phyloP scores from a whole-genome alignment of 1,140 invertebrate species.

The Nixonia krombeini region DNA sequence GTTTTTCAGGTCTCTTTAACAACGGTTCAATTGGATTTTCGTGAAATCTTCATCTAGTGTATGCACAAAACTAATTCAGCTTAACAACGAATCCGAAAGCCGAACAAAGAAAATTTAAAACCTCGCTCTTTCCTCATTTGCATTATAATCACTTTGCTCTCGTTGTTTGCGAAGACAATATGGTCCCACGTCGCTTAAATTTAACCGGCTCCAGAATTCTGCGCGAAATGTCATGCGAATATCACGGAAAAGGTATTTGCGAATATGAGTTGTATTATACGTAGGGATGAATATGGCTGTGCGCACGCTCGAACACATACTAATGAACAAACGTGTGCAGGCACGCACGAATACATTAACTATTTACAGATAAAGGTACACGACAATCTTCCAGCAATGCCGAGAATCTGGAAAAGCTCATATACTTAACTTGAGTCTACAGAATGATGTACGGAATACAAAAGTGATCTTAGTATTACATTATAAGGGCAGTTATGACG shows the following conservation, averaged over 20 bases:
- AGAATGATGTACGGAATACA: slow-evolving; percentile 64
- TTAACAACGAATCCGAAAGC: slow-evolving; percentile 5
- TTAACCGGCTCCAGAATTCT: slow-evolving; percentile 1
- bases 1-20: too few species aligned
- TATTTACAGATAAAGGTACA: slow-evolving; percentile 14
- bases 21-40: not conserved
- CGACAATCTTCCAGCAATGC: slow-evolving; percentile 50
- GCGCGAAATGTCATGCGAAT: slow-evolving; percentile 13
- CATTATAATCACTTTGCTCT: slow-evolving; percentile 29
- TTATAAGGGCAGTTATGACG: slow-evolving; percentile 32
- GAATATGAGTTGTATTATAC: slow-evolving; percentile 1
- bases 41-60: slow-evolving; percentile 7
- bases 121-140: slow-evolving; percentile 22
- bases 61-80: slow-evolving; percentile 11
- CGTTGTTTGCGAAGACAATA: slow-evolving; percentile 30
- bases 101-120: slow-evolving; percentile 14
- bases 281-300: not conserved
- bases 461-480: slow-evolving; percentile 67
- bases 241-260: slow-evolving; percentile 12
- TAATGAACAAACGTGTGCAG: slow-evolving; percentile 1
- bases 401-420: slow-evolving; percentile 63
- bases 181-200: slow-evolving; percentile 13
- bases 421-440: slow-evolving; percentile 62
- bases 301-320: not conserved
- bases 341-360: slow-evolving; percentile 9